Evolutionary conservation across 2,113 vertebrate genomes (phyloP), one percentile per base, ranked within the genome.

Genomic region (Hemichromis elongatus): DNA sequence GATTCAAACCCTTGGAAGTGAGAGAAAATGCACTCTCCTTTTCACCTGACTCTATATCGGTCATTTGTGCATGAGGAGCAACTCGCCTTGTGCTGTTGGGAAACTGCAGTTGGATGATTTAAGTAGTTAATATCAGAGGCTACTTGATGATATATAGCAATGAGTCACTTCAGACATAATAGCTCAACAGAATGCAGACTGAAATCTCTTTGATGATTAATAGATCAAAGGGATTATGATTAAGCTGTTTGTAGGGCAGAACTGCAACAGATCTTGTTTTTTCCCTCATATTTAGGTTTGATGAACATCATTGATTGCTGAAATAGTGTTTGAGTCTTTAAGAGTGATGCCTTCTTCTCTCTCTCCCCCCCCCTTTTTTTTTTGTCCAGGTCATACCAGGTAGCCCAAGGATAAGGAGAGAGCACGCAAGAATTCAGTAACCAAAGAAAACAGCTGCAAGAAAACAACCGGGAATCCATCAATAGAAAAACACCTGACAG

Each of bases 161-260:
- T 89, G 79, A 83, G 78, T 86, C 90, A 93, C 55, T 88, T 89
- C 57, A 80, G 70, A 55, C 80, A 81, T 80, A 70, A 82, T 75
- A 90, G 88, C 84, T 37, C 68, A 79, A 81, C 83, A 92, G 87
- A 91, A 80, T 85, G 92, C 85, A 88, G 90, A 93, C 90, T 82
- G 82, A 82, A 83, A 88, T 59, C 33, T 87, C 63, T 80, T 77
- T 85, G 55, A 88, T 87, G 85, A 91, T 86, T 86, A 92, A 94
- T 90, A 78, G 68, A 86, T 91, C 61, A 90, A 55, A 87, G 86
- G 61, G 26, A 88, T 87, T 87, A 79, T 86, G 37, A 89, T 92
- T 79, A 85, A 88, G 88, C 57, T 75, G 77, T 89, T 91, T 89
- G 82, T 77, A 68, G 84, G 56, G 50, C 13, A 24, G 83, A 88